Evolutionary conservation across 2,888 invertebrate species (phyloP).

Genomic region (Mythimna loreyi): DNA sequence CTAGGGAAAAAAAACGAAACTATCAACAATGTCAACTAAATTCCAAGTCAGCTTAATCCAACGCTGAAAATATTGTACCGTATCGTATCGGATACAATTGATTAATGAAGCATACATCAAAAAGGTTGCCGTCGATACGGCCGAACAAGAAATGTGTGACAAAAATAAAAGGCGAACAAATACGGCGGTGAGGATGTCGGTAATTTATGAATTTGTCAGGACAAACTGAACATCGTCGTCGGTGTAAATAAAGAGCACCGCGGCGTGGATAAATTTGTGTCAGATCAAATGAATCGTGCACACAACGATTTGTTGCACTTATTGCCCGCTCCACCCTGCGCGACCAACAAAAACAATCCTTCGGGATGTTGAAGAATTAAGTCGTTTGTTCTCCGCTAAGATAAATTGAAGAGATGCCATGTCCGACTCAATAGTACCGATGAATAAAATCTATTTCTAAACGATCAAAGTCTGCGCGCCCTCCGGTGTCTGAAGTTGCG

Average conservation of each 20-base stretch:
- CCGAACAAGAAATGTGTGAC: constrained; percentile 81
- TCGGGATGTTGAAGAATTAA: constrained; percentile 72
- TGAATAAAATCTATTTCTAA: constrained; percentile 63
- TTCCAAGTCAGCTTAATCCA: constrained; percentile 30
- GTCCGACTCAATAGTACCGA: constrained; percentile 49
- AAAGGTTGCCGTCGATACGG: constrained; percentile 83
- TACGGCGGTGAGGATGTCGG: constrained; percentile 87
- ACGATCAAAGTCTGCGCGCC: constrained; percentile 44
- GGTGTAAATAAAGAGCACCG: constrained; percentile 87
- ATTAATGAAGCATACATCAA: constrained; percentile 83
- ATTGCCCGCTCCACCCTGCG: constrained; percentile 76
- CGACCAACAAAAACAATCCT: constrained; percentile 70
- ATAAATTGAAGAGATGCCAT: constrained; percentile 70
- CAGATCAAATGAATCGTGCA: constrained; percentile 90
- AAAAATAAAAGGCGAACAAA: constrained; percentile 86
- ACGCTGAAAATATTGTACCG: constrained; percentile 53
- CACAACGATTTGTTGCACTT: constrained; percentile 86
- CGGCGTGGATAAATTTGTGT: constrained; percentile 89
- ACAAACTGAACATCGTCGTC: constrained; percentile 87
- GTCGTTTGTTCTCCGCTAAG: constrained; percentile 72
- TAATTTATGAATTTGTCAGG: constrained; percentile 91
- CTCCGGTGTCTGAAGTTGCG: constrained; percentile 25
- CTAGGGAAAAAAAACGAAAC: not conserved
- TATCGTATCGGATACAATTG: constrained; percentile 71
- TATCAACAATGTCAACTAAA: constrained; percentile 24